These are phyloP conservation scores for Liodrosophila aerea DNA, from an alignment of 2,888 invertebrate genomes.

Conservation along the genomic window DNA sequence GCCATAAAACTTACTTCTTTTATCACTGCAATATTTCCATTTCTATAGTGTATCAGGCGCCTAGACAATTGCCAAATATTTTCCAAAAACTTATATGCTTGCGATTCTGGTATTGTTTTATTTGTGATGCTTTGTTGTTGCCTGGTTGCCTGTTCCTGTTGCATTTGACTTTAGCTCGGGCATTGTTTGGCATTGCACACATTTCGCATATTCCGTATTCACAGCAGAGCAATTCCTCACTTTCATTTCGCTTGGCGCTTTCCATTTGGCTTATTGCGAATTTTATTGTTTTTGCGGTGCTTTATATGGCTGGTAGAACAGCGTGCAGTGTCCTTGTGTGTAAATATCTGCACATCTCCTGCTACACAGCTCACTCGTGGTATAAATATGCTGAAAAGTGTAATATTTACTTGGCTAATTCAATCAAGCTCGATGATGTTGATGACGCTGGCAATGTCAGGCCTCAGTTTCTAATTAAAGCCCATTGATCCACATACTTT, in stretches of 20 bases:
- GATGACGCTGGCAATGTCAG: conserved; percentile 4
- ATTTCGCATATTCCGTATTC: background rate
- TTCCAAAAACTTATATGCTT: background rate
- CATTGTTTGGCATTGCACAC: conserved; percentile 47
- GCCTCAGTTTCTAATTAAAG: conserved; percentile 31
- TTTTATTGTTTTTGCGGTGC: conserved; percentile 71
- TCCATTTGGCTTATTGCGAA: conserved; percentile 73
- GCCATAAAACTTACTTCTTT: no score
- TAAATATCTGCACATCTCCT: conserved; percentile 55
- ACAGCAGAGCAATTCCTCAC: conserved; percentile 47
- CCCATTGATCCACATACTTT: conserved; percentile 4
- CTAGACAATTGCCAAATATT: background rate
- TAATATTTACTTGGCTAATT: conserved; percentile 62
- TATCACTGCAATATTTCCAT: no score
- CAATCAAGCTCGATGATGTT: conserved; percentile 44
- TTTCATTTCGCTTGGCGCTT: conserved; percentile 59
- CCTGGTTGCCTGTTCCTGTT: conserved; percentile 18
- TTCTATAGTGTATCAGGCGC: conserved; percentile 16
- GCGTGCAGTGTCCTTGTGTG: conserved; percentile 47
- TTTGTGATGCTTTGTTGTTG: conserved; percentile 21
- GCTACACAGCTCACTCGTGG: conserved; percentile 1
- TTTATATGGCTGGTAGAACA: conserved; percentile 56
- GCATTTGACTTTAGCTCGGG: conserved; percentile 30
- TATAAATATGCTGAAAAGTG: conserved; percentile 61
- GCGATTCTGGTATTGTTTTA: conserved; percentile 16